These are phyloP conservation scores for Nanger granti DNA, from an alignment of 2,113 vertebrate genomes.

Conservation along the genomic window DNA sequence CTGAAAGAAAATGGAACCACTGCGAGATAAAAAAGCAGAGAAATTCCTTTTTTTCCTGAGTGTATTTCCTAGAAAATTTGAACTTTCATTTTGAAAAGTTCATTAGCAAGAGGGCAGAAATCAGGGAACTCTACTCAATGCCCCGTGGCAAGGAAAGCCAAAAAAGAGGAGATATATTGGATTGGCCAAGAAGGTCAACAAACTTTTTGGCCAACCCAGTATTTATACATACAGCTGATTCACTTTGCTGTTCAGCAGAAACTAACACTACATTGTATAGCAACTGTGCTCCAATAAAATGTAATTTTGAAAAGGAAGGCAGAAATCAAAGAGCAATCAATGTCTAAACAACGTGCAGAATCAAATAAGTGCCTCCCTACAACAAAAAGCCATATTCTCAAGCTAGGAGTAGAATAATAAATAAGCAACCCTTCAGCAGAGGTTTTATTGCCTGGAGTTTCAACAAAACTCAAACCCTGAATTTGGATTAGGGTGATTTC, in stretches of 20 bases:
- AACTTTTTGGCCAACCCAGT: background rate
- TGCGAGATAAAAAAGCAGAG: background rate
- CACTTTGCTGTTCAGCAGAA: background rate
- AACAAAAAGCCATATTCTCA: background rate
- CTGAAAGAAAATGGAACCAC: background rate
- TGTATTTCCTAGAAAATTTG: background rate
- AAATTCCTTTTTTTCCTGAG: background rate
- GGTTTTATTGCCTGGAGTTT: background rate
- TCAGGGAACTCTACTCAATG: background rate
- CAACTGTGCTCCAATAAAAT: background rate
- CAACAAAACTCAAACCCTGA: background rate
- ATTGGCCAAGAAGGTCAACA: background rate
- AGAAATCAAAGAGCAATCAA: background rate
- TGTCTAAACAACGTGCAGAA: background rate
- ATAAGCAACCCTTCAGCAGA: background rate
- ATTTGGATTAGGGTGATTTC: background rate
- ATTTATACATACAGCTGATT: background rate
- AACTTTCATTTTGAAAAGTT: background rate
- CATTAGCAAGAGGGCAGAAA: background rate
- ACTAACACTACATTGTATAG: background rate
- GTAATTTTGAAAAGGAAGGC: background rate
- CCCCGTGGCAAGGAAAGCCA: background rate
- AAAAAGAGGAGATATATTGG: background rate
- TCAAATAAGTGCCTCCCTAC: background rate
- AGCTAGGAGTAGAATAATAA: background rate